phyloP scores from a whole-genome alignment of 2,888 invertebrate species.

The Nomada goodeniana region DNA sequence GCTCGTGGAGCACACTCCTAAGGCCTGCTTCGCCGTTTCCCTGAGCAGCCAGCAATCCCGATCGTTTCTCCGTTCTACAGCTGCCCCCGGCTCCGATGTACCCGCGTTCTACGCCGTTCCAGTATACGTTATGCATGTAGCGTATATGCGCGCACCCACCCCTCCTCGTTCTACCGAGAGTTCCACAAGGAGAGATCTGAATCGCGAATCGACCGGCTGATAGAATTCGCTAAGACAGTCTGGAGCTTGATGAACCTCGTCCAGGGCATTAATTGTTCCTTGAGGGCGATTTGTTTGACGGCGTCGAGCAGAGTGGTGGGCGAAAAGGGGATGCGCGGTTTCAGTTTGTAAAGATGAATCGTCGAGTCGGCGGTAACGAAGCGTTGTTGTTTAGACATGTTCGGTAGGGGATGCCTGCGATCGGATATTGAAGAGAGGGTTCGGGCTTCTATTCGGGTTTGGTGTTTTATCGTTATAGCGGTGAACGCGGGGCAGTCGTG shows the following conservation, averaged over 20 bases:
- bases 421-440: too few relatives aligned
- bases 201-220: constrained; percentile 20
- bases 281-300: not conserved
- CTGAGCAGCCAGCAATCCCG: constrained; percentile 34
- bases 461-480: too few relatives aligned
- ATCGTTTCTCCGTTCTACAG: constrained; percentile 39
- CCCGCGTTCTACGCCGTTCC: constrained; percentile 28
- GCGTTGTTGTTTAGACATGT: too few relatives aligned
- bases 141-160: not conserved
- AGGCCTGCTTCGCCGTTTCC: constrained; percentile 46
- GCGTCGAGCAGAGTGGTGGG: too few relatives aligned
- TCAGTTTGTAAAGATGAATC: too few relatives aligned
- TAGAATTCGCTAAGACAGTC: constrained; percentile 21
- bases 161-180: not conserved
- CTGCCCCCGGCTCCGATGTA: constrained; percentile 41
- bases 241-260: constrained; percentile 13
- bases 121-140: too few relatives aligned
- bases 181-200: constrained; percentile 6
- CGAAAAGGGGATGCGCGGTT: too few relatives aligned
- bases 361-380: too few relatives aligned
- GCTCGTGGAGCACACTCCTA: constrained; percentile 35
- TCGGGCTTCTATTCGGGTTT: too few relatives aligned
- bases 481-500: too few relatives aligned
- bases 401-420: too few relatives aligned
- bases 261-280: not conserved